Conservation (phyloP, 2,888 invertebrate species). For the Conchocele bisecta region DNA sequence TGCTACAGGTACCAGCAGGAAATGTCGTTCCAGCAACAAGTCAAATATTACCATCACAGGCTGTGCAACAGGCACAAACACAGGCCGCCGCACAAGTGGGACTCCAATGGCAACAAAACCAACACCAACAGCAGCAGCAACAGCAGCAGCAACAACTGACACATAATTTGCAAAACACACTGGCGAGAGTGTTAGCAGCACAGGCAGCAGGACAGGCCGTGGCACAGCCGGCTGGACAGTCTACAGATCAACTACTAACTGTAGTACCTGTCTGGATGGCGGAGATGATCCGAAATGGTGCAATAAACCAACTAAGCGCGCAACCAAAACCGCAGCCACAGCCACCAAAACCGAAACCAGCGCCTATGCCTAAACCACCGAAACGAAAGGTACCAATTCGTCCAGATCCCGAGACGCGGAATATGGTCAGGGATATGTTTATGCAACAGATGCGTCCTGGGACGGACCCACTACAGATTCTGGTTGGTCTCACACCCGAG, state of each 20-base stretch:
- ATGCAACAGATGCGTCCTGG: constrained; percentile 34
- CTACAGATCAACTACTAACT: background rate
- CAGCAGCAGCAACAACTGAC: too few species aligned
- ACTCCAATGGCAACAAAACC: background rate
- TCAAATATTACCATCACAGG: too few species aligned
- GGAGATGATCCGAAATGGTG: background rate
- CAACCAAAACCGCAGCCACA: constrained; percentile 12
- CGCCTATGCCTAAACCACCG: constrained; percentile 18
- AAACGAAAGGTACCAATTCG: constrained; percentile 38
- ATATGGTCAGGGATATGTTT: constrained; percentile 48
- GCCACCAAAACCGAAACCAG: constrained; percentile 10
- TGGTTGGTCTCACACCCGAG: constrained; percentile 51
- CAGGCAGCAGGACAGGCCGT: background rate
- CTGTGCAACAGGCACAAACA: too few species aligned
- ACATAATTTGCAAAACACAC: too few species aligned
- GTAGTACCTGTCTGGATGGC: background rate
- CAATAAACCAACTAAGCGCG: constrained; percentile 5
- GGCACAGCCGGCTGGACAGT: constrained; percentile 2
- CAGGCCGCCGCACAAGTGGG: too few species aligned
- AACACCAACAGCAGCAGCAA: background rate
- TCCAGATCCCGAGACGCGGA: constrained; percentile 48
- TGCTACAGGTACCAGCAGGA: too few species aligned
- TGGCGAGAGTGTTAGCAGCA: constrained; percentile 4
- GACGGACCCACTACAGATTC: constrained; percentile 35
- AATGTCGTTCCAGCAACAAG: too few species aligned